Percentiles rank a stretch among this genome's conserved stretches.
Evolutionary conservation across 2,888 invertebrate genomes (phyloP).

Genomic region (Tetranychus truncatus): DNA sequence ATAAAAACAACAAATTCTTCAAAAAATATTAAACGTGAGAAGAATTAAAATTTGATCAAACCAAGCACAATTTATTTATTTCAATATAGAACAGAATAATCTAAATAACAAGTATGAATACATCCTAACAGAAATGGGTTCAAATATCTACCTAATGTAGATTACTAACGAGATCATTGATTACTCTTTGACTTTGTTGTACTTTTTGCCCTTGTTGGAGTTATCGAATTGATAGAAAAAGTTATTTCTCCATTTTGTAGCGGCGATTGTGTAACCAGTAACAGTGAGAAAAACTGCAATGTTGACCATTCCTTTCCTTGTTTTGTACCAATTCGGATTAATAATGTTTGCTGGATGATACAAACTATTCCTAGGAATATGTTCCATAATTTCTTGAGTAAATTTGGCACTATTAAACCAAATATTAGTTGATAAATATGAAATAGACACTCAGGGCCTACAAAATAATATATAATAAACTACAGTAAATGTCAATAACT

Average conservation of each 20-base stretch:
- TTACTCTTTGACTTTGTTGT: neutral
- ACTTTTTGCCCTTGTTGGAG: neutral
- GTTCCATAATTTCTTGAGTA: neutral
- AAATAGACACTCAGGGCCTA: too few relatives aligned
- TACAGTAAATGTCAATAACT: too few relatives aligned
- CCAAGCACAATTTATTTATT: too few relatives aligned
- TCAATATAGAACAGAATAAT: too few relatives aligned
- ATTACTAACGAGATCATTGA: neutral
- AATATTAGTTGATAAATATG: too few relatives aligned
- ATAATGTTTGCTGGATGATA: neutral
- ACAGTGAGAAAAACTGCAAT: neutral
- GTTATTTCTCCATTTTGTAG: neutral
- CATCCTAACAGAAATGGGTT: too few relatives aligned
- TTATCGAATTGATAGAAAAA: neutral
- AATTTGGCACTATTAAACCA: too few relatives aligned
- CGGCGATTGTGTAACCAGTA: neutral
- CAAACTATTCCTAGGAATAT: neutral
- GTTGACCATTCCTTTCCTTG: neutral
- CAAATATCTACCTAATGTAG: neutral
- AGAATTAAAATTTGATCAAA: too few relatives aligned
- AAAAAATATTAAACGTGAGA: too few relatives aligned
- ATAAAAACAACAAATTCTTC: too few relatives aligned
- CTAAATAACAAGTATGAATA: too few relatives aligned
- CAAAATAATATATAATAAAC: too few relatives aligned
- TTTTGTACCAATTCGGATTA: neutral